These are phyloP conservation scores for Promerops cafer DNA, from an alignment of 2,113 vertebrate species.

Conservation along the genomic window DNA sequence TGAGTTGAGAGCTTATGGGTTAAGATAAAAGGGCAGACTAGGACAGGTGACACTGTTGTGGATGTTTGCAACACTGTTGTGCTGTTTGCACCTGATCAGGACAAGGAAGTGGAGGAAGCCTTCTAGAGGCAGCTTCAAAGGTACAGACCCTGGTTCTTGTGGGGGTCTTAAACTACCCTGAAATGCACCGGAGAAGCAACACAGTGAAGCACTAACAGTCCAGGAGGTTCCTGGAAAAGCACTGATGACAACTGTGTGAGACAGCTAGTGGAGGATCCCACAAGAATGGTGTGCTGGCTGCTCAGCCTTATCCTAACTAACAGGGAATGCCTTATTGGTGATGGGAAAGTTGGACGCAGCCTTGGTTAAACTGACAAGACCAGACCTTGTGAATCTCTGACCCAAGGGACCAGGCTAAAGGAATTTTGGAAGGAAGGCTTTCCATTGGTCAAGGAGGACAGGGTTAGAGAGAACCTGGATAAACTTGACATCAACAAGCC, in stretches of 20 bases:
- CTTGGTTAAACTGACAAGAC: background rate
- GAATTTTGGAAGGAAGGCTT: background rate
- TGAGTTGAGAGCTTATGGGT: background rate
- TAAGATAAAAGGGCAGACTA: background rate
- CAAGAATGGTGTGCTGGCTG: background rate
- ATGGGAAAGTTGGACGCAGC: background rate
- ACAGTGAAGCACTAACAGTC: background rate
- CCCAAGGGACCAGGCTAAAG: background rate
- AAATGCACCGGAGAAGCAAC: background rate
- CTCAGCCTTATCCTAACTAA: background rate
- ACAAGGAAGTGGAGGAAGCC: background rate
- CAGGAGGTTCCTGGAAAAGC: background rate
- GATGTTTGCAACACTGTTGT: background rate
- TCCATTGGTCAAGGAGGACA: background rate
- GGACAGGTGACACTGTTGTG: background rate
- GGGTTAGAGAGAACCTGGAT: background rate
- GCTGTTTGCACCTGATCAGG: background rate
- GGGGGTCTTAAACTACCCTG: background rate
- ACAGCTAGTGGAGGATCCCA: background rate
- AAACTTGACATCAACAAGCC: accelerated
- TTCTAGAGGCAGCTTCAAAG: background rate
- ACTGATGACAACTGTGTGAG: background rate
- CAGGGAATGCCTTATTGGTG: background rate
- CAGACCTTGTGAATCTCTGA: background rate
- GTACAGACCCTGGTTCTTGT: background rate